A percentile compares a stretch with the other conserved stretches of the same genome.
phyloP scores from a whole-genome alignment of 2,113 vertebrate genomes.

The Calypte anna region DNA sequence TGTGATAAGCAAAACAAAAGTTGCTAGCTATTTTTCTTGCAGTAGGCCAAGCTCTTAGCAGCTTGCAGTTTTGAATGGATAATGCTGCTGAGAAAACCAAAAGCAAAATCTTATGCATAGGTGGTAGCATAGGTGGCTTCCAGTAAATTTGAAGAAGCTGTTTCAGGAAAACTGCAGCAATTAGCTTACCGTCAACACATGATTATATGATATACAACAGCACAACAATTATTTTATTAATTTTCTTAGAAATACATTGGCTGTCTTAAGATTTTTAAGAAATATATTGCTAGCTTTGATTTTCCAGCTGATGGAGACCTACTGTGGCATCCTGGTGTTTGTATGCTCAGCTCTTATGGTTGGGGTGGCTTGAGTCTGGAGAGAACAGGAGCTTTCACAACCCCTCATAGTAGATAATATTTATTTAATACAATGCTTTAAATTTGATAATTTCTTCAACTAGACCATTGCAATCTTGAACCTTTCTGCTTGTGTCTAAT shows the following conservation, averaged over 20 bases:
- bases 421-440: not conserved
- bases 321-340: not conserved
- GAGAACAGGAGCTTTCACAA: not conserved
- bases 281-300: not conserved
- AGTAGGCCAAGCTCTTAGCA: not conserved
- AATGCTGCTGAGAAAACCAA: not conserved
- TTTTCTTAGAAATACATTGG: not conserved
- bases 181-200: not conserved
- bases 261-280: not conserved
- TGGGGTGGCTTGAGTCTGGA: not conserved
- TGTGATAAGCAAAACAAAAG: not conserved
- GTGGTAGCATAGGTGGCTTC: not conserved
- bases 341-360: not conserved
- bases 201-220: not conserved
- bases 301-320: not conserved
- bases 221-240: not conserved
- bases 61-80: not conserved
- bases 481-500: not conserved
- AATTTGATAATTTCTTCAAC: not conserved
- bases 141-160: not conserved
- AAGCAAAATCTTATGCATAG: not conserved
- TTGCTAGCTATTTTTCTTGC: not conserved
- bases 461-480: not conserved
- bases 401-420: not conserved
- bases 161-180: not conserved